phyloP scores from a whole-genome alignment of 2,797 vertebrate species.

The Oophaga sylvatica region DNA sequence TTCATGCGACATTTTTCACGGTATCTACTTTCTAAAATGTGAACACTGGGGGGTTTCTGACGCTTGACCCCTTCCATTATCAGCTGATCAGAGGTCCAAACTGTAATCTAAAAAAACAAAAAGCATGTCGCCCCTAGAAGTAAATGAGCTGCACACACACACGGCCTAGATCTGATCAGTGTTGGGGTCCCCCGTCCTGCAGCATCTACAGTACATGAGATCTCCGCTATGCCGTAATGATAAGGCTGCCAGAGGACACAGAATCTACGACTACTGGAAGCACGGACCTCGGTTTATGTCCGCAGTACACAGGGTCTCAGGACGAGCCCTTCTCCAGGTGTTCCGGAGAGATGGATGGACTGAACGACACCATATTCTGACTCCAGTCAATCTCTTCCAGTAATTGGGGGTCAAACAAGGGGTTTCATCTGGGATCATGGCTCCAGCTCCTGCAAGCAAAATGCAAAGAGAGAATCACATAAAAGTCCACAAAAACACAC shows the following conservation, averaged over 20 bases:
- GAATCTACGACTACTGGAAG: background rate
- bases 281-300: conserved; percentile 89
- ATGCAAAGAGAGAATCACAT: background rate
- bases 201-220: no score
- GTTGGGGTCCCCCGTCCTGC: no score
- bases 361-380: conserved; percentile 82
- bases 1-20: no score
- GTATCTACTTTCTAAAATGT: no score
- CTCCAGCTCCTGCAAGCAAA: conserved; percentile 27
- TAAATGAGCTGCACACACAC: no score
- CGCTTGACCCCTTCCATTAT: no score
- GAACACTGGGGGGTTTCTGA: no score
- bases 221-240: background rate
- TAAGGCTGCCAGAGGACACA: background rate
- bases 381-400: conserved; percentile 93
- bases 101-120: no score
- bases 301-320: conserved; percentile 88
- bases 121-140: no score
- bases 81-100: no score
- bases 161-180: no score
- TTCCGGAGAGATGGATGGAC: conserved; percentile 84
- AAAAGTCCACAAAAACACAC: background rate
- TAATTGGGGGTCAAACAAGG: conserved; percentile 88
- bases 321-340: conserved; percentile 88
- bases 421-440: conserved; percentile 85